A percentile compares a stretch with the other conserved stretches of the same genome.
These are phyloP conservation scores for Rhabdomys pumilio DNA, from an alignment of 2,797 vertebrate species.

Conservation along the genomic window DNA sequence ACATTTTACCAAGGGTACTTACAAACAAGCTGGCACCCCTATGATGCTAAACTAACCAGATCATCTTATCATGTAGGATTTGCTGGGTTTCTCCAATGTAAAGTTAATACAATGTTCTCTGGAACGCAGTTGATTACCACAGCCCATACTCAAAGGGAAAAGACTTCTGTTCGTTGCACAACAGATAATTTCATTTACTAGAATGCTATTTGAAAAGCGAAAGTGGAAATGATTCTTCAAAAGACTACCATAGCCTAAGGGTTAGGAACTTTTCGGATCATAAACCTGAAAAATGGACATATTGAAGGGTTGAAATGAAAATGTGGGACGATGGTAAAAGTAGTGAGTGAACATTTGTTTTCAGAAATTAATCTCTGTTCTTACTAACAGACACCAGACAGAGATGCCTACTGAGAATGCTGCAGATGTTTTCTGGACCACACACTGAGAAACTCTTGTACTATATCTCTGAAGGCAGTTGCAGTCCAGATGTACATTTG, in stretches of 20 bases:
- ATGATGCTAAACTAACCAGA: background rate
- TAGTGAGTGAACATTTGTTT: background rate
- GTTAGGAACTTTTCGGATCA: background rate
- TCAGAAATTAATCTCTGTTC: background rate
- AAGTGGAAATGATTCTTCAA: background rate
- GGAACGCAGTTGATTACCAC: background rate
- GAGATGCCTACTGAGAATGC: background rate
- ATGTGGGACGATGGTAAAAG: background rate
- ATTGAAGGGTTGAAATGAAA: background rate
- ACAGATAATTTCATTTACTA: constrained; percentile 15
- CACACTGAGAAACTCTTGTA: background rate
- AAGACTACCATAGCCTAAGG: background rate
- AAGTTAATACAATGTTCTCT: background rate
- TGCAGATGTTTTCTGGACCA: background rate
- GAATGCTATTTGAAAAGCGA: constrained; percentile 29
- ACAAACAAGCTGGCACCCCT: background rate
- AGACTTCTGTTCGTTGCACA: background rate
- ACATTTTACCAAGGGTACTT: background rate
- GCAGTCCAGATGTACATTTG: background rate
- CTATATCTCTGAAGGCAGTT: background rate
- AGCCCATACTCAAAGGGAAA: background rate
- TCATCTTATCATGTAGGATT: background rate
- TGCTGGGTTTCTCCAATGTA: background rate
- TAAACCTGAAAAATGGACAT: background rate
- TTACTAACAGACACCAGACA: background rate